These are phyloP conservation scores for Gorsachius magnificus DNA, from an alignment of 2,797 vertebrate genomes.

Conservation along the genomic window DNA sequence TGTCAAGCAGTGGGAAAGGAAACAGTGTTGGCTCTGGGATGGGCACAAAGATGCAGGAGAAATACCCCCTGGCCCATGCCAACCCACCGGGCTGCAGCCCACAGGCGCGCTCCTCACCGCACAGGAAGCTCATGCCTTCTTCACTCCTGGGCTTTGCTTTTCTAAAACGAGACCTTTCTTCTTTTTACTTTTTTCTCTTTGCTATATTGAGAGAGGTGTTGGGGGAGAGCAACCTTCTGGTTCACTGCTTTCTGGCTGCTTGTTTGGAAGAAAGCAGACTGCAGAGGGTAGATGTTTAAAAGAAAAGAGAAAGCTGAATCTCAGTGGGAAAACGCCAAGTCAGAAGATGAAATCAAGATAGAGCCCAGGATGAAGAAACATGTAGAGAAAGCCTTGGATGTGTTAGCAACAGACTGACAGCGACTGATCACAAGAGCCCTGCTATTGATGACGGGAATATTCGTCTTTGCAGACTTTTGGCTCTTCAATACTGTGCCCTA, in stretches of 20 bases:
- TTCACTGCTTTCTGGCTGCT: not conserved
- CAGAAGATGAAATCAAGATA: not conserved
- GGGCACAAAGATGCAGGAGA: not conserved
- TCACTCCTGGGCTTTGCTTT: not conserved
- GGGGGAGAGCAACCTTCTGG: not conserved
- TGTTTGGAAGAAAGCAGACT: not conserved
- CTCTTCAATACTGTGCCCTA: not conserved
- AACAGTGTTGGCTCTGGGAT: not conserved
- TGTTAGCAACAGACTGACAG: not conserved
- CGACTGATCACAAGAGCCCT: not conserved
- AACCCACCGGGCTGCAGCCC: not conserved
- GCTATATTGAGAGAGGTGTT: accelerated
- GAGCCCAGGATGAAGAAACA: not conserved
- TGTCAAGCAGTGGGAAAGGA: not conserved
- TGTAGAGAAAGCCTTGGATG: not conserved
- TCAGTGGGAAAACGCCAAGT: not conserved
- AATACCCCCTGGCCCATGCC: not conserved
- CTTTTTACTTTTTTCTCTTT: not conserved
- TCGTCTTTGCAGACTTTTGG: not conserved
- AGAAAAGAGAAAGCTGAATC: not conserved
- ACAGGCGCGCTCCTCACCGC: accelerated
- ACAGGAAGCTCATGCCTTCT: not conserved
- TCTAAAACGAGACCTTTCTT: not conserved
- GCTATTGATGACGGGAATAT: not conserved
- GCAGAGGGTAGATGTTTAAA: not conserved